Percentiles rank a stretch among this genome's conserved stretches.
Evolutionary conservation across 2,888 invertebrate species (phyloP).

Genomic region (Chrysotoxum bicinctum): DNA sequence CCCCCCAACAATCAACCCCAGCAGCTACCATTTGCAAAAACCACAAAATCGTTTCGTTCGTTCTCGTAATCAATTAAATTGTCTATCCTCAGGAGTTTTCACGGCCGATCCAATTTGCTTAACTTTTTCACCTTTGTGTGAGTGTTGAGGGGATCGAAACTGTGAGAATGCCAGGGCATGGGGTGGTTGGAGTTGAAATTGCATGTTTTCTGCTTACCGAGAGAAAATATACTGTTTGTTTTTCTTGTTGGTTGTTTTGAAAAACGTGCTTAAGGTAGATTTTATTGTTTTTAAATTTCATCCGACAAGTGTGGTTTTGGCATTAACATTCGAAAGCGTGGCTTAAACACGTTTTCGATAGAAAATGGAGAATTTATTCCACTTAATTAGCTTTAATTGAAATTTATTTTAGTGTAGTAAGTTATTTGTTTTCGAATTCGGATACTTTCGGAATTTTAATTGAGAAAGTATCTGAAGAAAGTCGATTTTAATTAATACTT

Average conservation of each 20-base stretch:
- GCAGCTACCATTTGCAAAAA: constrained; percentile 28
- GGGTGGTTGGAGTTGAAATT: constrained; percentile 3
- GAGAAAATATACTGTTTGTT: background rate
- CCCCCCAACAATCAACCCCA: background rate
- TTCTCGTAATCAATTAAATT: constrained; percentile 69
- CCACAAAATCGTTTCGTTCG: constrained; percentile 53
- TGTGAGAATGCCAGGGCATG: background rate
- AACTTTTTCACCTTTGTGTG: constrained; percentile 44
- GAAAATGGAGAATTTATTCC: background rate
- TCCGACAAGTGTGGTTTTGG: constrained; percentile 13
- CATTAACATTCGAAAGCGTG: constrained; percentile 11
- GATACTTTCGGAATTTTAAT: constrained; percentile 6
- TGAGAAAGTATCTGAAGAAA: background rate
- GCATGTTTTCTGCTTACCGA: background rate
- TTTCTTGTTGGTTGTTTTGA: background rate
- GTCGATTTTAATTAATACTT: background rate
- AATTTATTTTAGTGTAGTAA: constrained; percentile 6
- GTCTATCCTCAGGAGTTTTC: constrained; percentile 64
- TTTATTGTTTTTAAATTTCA: constrained; percentile 17
- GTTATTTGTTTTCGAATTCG: background rate
- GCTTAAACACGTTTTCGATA: background rate
- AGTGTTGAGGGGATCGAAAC: background rate
- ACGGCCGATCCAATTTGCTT: constrained; percentile 68
- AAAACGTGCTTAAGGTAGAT: constrained; percentile 20
- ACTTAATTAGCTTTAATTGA: constrained; percentile 26